Base-by-base conservation (phyloP, 2,113 vertebrate species). In the Anarhynchus alexandrinus region DNA sequence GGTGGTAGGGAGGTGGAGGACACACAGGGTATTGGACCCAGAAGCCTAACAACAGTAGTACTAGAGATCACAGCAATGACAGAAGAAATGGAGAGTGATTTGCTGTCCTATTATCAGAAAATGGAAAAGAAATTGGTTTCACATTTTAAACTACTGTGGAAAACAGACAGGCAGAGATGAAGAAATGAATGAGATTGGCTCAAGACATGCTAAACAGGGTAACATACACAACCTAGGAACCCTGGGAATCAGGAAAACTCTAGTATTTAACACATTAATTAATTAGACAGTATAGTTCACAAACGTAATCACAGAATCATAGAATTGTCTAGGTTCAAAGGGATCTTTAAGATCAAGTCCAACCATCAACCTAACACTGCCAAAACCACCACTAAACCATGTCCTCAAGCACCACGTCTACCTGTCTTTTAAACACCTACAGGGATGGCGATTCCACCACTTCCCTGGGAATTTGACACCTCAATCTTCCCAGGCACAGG, bases 31-130 rank as follows among this genome's bases (percentile, higher is more conserved):
- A 71, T 47, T 11, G 74, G 38, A 88, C 9, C 14, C 51, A 64
- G 21, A 67, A 92, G 34, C 20, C 30, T 12, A 86, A 64, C 10
- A 62, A 64, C 25, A 13, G 52, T 17, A 42, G 13, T 21, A 45
- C 20, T 32, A 49, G 20, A 77, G 38, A 70, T 59, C 32, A 62
- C 1, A 1, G 57, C 29, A 78, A 11, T 0, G 1, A 29, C 19
- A 32, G 8, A 86, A 79, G 42, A 79, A 82, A 51, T 1, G 4
- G 26, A 62, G 15, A 67, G 12, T 17, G 8, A 52, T 47, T 38
- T 79, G 18, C 38, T 67, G 15, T 25, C 42, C 79, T 38, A 26
- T 42, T 71, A 67, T 13, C 15, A 49, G 47, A 22, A 49, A 9
- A 70, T 38, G 32, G 34, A 51, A 67, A 65, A 54, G 8, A 42